These are phyloP conservation scores for Pseudopleuronectes americanus DNA, from an alignment of 2,797 vertebrate genomes.

Conservation along the genomic window DNA sequence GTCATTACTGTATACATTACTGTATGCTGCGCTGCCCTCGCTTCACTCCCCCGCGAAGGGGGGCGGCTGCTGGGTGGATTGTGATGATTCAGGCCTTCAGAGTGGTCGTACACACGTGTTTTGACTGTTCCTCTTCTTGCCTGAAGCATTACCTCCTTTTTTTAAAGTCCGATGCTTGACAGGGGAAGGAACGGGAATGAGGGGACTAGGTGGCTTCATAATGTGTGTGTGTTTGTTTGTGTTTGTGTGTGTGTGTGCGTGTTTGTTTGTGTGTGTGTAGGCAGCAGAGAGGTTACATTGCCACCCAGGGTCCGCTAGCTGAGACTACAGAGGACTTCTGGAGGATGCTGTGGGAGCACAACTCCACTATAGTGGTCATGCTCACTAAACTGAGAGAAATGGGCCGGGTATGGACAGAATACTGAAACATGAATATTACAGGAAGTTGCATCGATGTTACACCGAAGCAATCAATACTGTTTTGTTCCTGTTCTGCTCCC, in stretches of 20 bases:
- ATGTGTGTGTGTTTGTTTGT: slow-evolving; percentile 33
- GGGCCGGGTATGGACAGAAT: slow-evolving; percentile 86
- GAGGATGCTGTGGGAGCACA: slow-evolving; percentile 98
- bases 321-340: slow-evolving; percentile 99
- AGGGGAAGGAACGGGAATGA: slow-evolving; percentile 39
- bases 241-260: slow-evolving; percentile 45
- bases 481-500: slow-evolving; percentile 11
- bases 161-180: slow-evolving; percentile 45
- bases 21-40: slow-evolving; percentile 24
- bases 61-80: slow-evolving; percentile 23
- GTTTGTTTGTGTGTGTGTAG: slow-evolving; percentile 74
- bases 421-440: slow-evolving; percentile 7
- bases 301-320: slow-evolving; percentile 95
- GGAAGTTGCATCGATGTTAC: background rate
- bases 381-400: slow-evolving; percentile 96
- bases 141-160: slow-evolving; percentile 64
- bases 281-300: slow-evolving; percentile 97
- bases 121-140: slow-evolving; percentile 60
- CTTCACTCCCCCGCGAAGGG: slow-evolving; percentile 11
- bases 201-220: background rate
- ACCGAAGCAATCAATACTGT: background rate
- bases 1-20: slow-evolving; percentile 53
- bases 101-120: slow-evolving; percentile 55
- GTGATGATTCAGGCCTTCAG: slow-evolving; percentile 71
- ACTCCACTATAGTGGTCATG: slow-evolving; percentile 99